A percentile compares a stretch with the other conserved stretches of the same genome.
phyloP scores from a whole-genome alignment of 2,113 vertebrate genomes.

The Bubo blakistoni region DNA sequence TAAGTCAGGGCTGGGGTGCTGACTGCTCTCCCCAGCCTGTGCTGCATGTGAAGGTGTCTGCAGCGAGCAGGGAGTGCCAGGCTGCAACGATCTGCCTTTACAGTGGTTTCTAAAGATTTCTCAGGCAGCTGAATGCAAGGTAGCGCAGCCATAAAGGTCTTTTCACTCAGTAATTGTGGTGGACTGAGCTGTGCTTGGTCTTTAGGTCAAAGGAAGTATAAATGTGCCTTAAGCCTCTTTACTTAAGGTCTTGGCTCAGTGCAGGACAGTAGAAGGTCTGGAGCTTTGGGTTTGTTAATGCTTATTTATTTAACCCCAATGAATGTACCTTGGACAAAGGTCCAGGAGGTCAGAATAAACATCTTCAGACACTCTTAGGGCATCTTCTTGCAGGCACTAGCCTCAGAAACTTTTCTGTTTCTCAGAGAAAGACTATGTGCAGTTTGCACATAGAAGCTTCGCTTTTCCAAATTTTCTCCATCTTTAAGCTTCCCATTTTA shows the following conservation, averaged over 20 bases:
- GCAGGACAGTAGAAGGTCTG: not conserved
- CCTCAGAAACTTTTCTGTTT: not conserved
- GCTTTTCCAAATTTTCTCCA: not conserved
- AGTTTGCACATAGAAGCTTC: not conserved
- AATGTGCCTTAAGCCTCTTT: constrained; percentile 8
- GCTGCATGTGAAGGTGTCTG: not conserved
- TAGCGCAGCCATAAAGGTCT: not conserved
- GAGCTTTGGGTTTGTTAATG: not conserved
- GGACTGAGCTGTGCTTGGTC: not conserved
- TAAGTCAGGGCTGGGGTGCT: not conserved
- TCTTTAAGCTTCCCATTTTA: not conserved
- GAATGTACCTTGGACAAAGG: not conserved
- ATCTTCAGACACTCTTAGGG: not conserved
- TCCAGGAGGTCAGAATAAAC: not conserved
- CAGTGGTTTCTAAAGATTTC: not conserved
- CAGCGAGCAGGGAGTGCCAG: not conserved
- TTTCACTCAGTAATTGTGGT: not conserved
- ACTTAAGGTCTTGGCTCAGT: not conserved
- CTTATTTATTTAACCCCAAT: constrained; percentile 21
- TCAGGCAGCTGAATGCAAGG: not conserved
- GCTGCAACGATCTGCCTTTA: not conserved
- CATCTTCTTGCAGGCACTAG: not conserved
- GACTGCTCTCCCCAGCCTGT: not conserved
- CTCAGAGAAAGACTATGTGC: not conserved
- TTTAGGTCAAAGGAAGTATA: constrained; percentile 22